A percentile compares a stretch with the other conserved stretches of the same genome.
Conservation (phyloP, 2,113 vertebrate species). For the Todiramphus saurophagus region DNA sequence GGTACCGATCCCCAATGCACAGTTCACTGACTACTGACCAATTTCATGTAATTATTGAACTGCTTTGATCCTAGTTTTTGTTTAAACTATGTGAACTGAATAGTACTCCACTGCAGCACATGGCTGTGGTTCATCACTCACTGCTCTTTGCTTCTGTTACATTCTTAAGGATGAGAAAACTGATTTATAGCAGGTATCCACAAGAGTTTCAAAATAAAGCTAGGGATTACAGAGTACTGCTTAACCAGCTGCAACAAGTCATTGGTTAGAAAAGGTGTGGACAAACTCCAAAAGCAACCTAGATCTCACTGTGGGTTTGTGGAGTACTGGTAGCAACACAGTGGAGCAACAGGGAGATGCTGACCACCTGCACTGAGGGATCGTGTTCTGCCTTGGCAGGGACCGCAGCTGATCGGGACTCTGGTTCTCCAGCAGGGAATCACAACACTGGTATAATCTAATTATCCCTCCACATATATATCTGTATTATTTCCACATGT, state of each 20-base stretch:
- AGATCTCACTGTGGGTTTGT: not conserved
- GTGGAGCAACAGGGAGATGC: not conserved
- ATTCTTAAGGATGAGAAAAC: not conserved
- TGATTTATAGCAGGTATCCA: not conserved
- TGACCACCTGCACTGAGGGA: not conserved
- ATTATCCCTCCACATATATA: not conserved
- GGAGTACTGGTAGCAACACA: fast-evolving
- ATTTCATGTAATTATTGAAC: not conserved
- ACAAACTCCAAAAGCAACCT: constrained; percentile 26
- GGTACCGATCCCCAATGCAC: not conserved
- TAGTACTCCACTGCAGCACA: not conserved
- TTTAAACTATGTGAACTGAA: not conserved
- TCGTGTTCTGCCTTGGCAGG: constrained; percentile 1
- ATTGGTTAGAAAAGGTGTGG: constrained; percentile 21
- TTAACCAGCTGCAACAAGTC: constrained; percentile 14
- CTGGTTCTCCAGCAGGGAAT: constrained; percentile 6
- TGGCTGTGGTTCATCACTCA: not conserved
- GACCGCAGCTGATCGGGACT: not conserved
- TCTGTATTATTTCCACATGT: not conserved
- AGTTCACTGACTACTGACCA: not conserved
- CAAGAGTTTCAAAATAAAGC: constrained; percentile 22
- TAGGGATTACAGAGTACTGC: constrained; percentile 17
- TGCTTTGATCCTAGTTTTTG: not conserved
- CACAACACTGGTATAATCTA: constrained; percentile 12
- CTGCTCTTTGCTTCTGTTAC: not conserved